Evolutionary conservation across 2,113 vertebrate species (phyloP).

Genomic region (Ictalurus furcatus): DNA sequence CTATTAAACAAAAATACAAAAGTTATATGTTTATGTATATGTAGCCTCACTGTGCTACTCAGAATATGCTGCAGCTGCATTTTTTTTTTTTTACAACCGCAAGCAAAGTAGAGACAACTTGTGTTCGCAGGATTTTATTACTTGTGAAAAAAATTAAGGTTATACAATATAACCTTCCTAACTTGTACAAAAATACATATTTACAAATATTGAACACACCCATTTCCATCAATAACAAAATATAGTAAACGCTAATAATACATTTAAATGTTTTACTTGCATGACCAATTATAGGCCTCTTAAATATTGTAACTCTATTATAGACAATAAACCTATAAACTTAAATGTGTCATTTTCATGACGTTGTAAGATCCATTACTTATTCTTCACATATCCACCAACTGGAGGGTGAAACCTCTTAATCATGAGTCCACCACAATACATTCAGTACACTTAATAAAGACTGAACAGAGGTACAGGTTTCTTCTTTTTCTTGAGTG

Average conservation of each 20-base stretch:
- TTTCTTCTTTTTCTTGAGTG: constrained; percentile 9
- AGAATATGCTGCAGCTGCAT: neutral
- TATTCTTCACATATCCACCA: constrained; percentile 52
- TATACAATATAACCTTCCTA: constrained; percentile 21
- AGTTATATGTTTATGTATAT: neutral
- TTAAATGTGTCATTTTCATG: neutral
- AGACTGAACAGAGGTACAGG: constrained; percentile 7
- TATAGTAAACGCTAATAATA: neutral
- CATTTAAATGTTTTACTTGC: neutral
- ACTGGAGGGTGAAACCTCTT: neutral
- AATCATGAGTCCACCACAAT: constrained; percentile 3
- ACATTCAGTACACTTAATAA: constrained; percentile 9
- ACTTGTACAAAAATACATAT: constrained; percentile 45
- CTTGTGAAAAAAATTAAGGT: constrained; percentile 9
- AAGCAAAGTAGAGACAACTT: neutral
- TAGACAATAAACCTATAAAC: neutral
- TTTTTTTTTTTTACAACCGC: neutral
- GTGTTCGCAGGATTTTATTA: constrained; percentile 8
- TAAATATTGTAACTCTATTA: constrained; percentile 11
- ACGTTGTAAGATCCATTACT: neutral
- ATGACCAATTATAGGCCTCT: neutral
- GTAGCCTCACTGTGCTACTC: neutral
- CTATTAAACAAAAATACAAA: neutral
- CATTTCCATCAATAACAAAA: constrained; percentile 18
- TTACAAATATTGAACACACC: constrained; percentile 25